A percentile compares a stretch with the other conserved stretches of the same genome.
Conservation (phyloP, 2,113 vertebrate genomes). For the Rallus limicola region DNA sequence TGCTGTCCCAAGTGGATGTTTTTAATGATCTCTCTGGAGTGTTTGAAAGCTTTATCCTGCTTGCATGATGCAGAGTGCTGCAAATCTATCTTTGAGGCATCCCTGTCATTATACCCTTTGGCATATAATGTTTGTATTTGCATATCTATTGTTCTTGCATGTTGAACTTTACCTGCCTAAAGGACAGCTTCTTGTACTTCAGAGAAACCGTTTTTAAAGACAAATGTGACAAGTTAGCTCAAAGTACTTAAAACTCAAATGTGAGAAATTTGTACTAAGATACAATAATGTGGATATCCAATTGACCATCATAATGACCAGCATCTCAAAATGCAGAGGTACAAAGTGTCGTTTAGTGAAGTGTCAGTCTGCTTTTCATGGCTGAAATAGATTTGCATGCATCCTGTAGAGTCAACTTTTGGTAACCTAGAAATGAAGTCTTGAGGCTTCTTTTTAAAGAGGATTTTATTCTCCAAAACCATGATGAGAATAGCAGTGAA, state of each 20-base stretch:
- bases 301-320: not conserved
- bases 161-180: constrained; percentile 30
- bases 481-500: constrained; percentile 10
- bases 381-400: not conserved
- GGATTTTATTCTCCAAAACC: not conserved
- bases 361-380: not conserved
- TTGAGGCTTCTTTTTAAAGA: not conserved
- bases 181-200: constrained; percentile 31
- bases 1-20: constrained; percentile 54
- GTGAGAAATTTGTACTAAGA: not conserved
- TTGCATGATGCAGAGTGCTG: not conserved
- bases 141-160: constrained; percentile 56
- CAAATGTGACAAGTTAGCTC: not conserved
- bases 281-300: not conserved
- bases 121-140: constrained; percentile 46
- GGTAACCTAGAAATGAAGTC: not conserved
- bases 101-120: constrained; percentile 27
- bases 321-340: not conserved
- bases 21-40: constrained; percentile 66
- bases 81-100: constrained; percentile 43
- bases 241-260: constrained; percentile 2
- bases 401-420: not conserved
- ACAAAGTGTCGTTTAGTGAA: not conserved
- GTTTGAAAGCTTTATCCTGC: constrained; percentile 47
- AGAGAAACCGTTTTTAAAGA: constrained; percentile 32